Conservation (phyloP, 2,888 invertebrate species). For the Plagodis pulveraria region DNA sequence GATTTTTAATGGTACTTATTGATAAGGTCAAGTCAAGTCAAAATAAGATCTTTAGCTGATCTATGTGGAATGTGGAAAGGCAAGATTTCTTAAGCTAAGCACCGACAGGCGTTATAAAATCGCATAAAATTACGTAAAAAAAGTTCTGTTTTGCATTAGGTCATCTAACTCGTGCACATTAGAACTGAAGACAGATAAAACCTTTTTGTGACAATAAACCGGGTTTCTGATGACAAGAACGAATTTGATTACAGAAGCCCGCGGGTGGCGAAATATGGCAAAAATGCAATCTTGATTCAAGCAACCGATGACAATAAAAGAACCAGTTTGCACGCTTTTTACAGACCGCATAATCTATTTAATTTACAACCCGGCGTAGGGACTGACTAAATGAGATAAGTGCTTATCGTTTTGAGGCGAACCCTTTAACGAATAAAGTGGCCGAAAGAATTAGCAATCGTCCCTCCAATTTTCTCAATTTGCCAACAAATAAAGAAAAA, state of each 20-base stretch:
- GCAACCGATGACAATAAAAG: conserved; percentile 45
- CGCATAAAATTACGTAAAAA: not conserved
- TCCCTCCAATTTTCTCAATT: conserved; percentile 68
- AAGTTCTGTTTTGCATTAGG: conserved; percentile 3
- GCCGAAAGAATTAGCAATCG: conserved; percentile 58
- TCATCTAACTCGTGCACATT: conserved; percentile 16
- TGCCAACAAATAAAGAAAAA: conserved; percentile 59
- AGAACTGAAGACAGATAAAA: conserved; percentile 16
- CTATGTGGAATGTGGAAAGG: too few relatives aligned
- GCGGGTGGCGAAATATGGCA: conserved; percentile 39
- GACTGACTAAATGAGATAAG: conserved; percentile 55
- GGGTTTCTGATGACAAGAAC: conserved; percentile 34
- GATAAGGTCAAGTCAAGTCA: too few relatives aligned
- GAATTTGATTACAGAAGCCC: conserved; percentile 38
- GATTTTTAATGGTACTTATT: too few relatives aligned
- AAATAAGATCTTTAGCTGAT: too few relatives aligned
- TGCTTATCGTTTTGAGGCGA: conserved; percentile 59
- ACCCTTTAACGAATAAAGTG: conserved; percentile 56
- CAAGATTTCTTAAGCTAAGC: too few relatives aligned
- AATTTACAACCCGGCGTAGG: conserved; percentile 57
- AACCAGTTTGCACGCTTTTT: conserved; percentile 47
- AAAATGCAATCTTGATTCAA: conserved; percentile 41
- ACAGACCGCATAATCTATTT: conserved; percentile 55
- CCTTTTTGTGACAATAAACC: conserved; percentile 29
- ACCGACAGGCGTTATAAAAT: not conserved